Base-by-base conservation (phyloP, 2,797 vertebrate species). In the Propithecus perrieri region DNA sequence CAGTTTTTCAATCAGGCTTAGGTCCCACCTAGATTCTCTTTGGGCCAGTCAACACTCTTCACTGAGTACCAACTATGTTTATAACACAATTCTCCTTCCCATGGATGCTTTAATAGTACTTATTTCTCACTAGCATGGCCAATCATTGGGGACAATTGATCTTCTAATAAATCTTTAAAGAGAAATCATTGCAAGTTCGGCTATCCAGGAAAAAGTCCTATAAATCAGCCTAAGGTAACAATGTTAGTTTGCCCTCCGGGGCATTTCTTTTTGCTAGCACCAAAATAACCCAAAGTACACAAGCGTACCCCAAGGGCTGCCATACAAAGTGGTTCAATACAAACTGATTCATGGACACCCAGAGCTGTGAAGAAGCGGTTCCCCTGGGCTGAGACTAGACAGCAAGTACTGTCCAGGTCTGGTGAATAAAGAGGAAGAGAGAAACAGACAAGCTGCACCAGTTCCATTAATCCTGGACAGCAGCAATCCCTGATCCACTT, bases 131-230 rank as follows among this genome's bases (percentile, higher is more conserved):
- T 85, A 87, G 92, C 94, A 94, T 85, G 89, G 90, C 94, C 96
- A 96, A 95, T 97, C 95, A 95, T n/a, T 92, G 93, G 93, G 96
- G 96, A 97, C 93, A 97, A 98, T 90, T 98, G 97, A 97, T 97
- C 96, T 97, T 97, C 97, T 97, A 94, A 97, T 97, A 97, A 97
- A 95, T 97, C 93, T 98, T 97, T 96, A 97, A 97, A 97, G 93
- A 97, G 95, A 96, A 98, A 97, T 97, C 97, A 97, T 95, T 97
- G 76, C 96, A 98, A 94, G 85, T 96, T 97, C 4, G 0, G 97
- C 92, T 97, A 92, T 95, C 87, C 90, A 92, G 87, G 85, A 92
- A 95, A 94, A 97, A 93, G 84, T 87, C 80, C 95, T 96, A 94
- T 97, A 97, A 98, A 97, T 97, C 97, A 98, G 86, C 75, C 89